These are phyloP conservation scores for Calosoma granatense DNA, from an alignment of 1,140 invertebrate species.

Conservation along the genomic window DNA sequence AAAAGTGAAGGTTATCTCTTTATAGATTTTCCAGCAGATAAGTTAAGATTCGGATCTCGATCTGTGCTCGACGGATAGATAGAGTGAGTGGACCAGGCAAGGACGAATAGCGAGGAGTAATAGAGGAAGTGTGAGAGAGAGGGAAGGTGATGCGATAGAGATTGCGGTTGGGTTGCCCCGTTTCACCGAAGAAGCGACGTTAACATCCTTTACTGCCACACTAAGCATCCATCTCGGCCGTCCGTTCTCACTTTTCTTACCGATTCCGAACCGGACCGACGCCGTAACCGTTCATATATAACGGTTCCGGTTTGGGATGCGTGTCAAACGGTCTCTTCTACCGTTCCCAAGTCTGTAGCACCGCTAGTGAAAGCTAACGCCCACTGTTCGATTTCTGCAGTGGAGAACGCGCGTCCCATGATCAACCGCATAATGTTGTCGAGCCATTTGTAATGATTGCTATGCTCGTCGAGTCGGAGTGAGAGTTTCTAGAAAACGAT, in stretches of 20 bases:
- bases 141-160: not conserved
- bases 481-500: not conserved
- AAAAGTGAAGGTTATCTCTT: no score
- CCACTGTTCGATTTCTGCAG: no score
- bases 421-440: not conserved
- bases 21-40: no score
- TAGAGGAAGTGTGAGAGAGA: no score
- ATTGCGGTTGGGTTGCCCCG: not conserved
- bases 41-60: no score
- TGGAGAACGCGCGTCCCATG: not conserved
- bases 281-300: no score
- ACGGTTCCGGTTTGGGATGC: not conserved
- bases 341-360: no score
- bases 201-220: not conserved
- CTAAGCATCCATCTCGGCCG: not conserved
- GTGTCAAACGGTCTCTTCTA: no score
- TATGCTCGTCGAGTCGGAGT: not conserved
- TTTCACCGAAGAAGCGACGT: not conserved
- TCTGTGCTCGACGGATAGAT: no score
- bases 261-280: not conserved
- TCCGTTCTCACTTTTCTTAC: not conserved
- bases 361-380: not conserved
- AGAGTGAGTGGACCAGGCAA: no score
- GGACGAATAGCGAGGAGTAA: no score
- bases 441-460: not conserved